Base-by-base conservation (phyloP, 2,888 invertebrate species). In the Euproctis similis region DNA sequence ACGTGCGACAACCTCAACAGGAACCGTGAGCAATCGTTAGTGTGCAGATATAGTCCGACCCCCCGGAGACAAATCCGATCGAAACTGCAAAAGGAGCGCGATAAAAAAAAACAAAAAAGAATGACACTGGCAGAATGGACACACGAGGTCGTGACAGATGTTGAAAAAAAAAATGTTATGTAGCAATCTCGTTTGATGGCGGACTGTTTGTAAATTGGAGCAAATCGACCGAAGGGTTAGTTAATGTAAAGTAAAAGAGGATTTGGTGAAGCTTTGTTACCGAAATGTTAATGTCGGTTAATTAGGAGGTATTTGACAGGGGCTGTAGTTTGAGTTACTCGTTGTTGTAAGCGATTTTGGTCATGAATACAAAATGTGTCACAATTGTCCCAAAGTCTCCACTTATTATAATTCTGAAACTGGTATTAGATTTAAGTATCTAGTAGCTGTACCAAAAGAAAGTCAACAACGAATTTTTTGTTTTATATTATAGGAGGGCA, bases 91-190 rank as follows among this genome's bases (percentile, higher is more conserved):
- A 70, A 68, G 58, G 57, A 62, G 53, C 48, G 48, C 50, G 43
- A 40, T 54, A 65, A 66, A 67, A 55, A 40, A 23, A 3, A 16
- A 4, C 3, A 40, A 41, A 51, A 53, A 52, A 55, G 54, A 53
- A n/a, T 64, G 66, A 62, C 56, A 57, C 46, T 46, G 53, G 46
- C 59, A 53, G 62, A 63, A 68, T 61, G 70, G 75, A 73, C 81
- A 77, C 78, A n/a, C n/a, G 76, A 70, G 75, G 59, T 68, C 38
- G 49, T 61, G 75, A 71, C 81, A 82, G 81, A 81, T 82, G 81
- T 63, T 53, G 48, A 29, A 69, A 71, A 67, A 60, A 19, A 46
- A 31, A 46, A 51, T 46, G 42, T 47, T 53, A 47, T 53, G 61
- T 59, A 44, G 46, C 68, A 71, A 73, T 69, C 65, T 68, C 60